Evolutionary conservation across 2,888 invertebrate species (phyloP).

Genomic region (Cremastinae sp.): DNA sequence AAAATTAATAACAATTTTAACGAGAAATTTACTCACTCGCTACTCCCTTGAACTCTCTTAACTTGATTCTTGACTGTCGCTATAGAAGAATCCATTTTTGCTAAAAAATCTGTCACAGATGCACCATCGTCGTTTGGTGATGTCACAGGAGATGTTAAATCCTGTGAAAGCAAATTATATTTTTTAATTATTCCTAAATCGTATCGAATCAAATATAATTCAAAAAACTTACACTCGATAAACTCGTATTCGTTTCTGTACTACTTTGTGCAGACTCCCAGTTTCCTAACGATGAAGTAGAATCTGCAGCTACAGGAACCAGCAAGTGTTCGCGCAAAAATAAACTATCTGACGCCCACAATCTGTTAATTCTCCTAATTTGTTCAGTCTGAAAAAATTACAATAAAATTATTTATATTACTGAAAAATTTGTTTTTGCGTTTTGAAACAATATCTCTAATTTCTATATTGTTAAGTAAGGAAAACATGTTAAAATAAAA

Average conservation of each 20-base stretch:
- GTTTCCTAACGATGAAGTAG: slow-evolving; percentile 79
- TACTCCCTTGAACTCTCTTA: slow-evolving; percentile 88
- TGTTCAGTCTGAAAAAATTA: slow-evolving; percentile 91
- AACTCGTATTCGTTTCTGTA: slow-evolving; percentile 52
- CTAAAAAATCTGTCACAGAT: slow-evolving; percentile 90
- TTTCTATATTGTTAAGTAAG: too few species aligned
- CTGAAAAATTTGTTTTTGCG: too few species aligned
- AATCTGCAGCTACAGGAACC: slow-evolving; percentile 89
- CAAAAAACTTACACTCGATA: slow-evolving; percentile 52
- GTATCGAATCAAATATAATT: neutral
- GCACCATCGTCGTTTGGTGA: slow-evolving; percentile 85
- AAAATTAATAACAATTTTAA: neutral
- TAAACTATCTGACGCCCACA: slow-evolving; percentile 96
- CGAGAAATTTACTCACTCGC: slow-evolving; percentile 87
- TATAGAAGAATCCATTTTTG: slow-evolving; percentile 91
- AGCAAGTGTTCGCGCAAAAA: slow-evolving; percentile 93
- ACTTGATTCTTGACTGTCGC: slow-evolving; percentile 92
- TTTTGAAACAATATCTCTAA: too few species aligned
- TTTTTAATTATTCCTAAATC: neutral
- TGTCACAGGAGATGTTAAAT: slow-evolving; percentile 22
- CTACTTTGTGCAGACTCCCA: slow-evolving; percentile 57
- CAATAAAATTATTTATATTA: too few species aligned
- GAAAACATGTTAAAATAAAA: neutral
- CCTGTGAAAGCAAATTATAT: neutral
- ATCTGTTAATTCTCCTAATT: slow-evolving; percentile 93